Evolutionary conservation across 2,888 invertebrate genomes (phyloP).

Genomic region (Oxyteleia sp.): DNA sequence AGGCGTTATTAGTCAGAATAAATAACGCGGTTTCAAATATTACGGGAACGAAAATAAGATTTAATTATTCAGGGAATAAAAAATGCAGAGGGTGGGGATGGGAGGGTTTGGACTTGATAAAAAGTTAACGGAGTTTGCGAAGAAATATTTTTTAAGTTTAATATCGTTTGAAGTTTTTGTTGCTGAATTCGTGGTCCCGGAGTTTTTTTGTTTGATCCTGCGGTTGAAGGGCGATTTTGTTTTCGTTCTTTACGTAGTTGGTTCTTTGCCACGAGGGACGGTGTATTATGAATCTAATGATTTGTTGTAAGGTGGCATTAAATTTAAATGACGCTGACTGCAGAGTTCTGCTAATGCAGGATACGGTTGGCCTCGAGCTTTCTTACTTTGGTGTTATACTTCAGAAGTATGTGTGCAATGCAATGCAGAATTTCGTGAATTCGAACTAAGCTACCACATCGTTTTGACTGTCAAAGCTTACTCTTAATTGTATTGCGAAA

Average conservation of each 20-base stretch:
- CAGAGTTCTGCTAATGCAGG: slow-evolving; percentile 22
- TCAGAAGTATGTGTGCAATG: slow-evolving; percentile 27
- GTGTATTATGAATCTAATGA: slow-evolving; percentile 30
- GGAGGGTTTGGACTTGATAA: not conserved
- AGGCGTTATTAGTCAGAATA: slow-evolving; percentile 18
- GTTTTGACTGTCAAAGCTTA: slow-evolving; percentile 27
- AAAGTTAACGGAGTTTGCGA: not conserved
- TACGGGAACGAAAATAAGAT: not conserved
- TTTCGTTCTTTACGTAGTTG: not conserved
- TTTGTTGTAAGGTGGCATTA: slow-evolving; percentile 16
- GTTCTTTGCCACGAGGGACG: not conserved
- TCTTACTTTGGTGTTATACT: slow-evolving; percentile 28
- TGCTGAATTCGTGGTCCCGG: no score
- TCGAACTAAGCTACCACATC: slow-evolving; percentile 28
- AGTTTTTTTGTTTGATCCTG: no score
- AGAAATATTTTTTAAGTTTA: slow-evolving; percentile 13
- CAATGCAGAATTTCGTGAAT: slow-evolving; percentile 29
- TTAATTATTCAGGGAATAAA: slow-evolving; percentile 9
- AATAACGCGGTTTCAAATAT: slow-evolving; percentile 15
- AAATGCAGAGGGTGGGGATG: no score
- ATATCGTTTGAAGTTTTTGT: slow-evolving; percentile 13
- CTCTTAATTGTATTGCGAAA: slow-evolving; percentile 26
- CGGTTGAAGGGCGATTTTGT: no score
- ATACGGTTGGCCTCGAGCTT: slow-evolving; percentile 25
- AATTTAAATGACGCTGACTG: slow-evolving; percentile 18